phyloP scores from a whole-genome alignment of 2,888 invertebrate genomes.

The Sympetrum striolatum region DNA sequence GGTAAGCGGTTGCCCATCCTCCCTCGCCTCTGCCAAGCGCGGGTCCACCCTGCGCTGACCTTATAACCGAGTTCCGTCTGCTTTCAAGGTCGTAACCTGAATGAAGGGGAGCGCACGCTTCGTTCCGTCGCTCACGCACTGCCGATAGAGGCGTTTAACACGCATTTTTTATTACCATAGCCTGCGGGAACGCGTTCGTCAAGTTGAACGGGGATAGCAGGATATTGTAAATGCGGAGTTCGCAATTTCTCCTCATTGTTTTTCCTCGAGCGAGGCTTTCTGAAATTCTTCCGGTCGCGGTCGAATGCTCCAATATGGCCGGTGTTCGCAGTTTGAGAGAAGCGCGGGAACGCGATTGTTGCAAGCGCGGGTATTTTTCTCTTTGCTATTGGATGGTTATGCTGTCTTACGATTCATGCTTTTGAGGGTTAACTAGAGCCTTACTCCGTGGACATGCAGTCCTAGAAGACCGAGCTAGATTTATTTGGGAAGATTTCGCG shows the following conservation, averaged over 20 bases:
- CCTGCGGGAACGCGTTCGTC: background rate
- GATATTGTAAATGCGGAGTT: background rate
- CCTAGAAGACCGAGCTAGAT: no score
- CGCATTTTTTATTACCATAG: background rate
- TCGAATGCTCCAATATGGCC: background rate
- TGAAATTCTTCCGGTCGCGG: background rate
- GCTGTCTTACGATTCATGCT: background rate
- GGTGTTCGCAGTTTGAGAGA: background rate
- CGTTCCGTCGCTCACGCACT: background rate
- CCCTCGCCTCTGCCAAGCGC: background rate
- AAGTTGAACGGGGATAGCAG: background rate
- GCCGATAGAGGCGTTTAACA: background rate
- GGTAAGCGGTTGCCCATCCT: background rate
- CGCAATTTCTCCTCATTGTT: background rate
- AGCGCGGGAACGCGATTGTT: background rate
- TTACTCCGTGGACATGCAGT: no score
- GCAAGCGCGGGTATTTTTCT: background rate
- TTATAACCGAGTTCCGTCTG: constrained; percentile 33
- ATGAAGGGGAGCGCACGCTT: background rate
- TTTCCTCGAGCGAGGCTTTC: background rate
- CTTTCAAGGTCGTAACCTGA: constrained; percentile 27
- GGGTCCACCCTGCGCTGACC: constrained; percentile 1
- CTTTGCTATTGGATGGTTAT: background rate
- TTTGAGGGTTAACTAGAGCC: no score
- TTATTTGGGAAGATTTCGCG: no score